Percentiles rank a stretch among this genome's conserved stretches.
Conservation (phyloP, 2,113 vertebrate species). For the Lutjanus erythropterus region DNA sequence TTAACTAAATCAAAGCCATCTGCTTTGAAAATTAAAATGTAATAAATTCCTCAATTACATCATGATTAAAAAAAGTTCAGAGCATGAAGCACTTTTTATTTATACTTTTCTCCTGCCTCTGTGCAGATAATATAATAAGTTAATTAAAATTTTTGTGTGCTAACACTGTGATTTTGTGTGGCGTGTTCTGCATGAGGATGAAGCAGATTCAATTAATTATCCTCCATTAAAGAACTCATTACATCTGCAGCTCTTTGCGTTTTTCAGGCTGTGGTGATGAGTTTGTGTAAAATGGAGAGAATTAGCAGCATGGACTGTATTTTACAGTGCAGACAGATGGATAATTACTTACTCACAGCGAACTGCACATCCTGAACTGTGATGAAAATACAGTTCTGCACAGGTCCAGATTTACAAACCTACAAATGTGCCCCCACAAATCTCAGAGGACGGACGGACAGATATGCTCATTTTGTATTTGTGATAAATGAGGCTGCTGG, state of each 20-base stretch:
- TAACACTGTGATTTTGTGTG: slow-evolving; percentile 21
- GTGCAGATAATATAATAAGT: neutral
- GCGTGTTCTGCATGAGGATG: slow-evolving; percentile 23
- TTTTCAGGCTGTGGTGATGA: slow-evolving; percentile 24
- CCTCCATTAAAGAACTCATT: slow-evolving; percentile 58
- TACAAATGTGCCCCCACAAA: too few species aligned
- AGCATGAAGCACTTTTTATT: neutral
- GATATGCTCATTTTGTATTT: too few species aligned
- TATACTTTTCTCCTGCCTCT: neutral
- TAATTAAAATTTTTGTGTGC: slow-evolving; percentile 37
- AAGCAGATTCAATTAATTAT: slow-evolving; percentile 58
- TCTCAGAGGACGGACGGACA: neutral
- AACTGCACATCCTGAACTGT: slow-evolving; percentile 4
- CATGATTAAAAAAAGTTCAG: neutral
- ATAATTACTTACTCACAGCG: slow-evolving; percentile 17
- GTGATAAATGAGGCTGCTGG: too few species aligned
- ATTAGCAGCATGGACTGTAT: slow-evolving; percentile 8
- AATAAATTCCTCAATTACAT: neutral
- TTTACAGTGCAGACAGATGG: neutral
- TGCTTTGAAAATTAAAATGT: neutral
- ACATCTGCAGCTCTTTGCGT: slow-evolving; percentile 42
- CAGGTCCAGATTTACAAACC: neutral
- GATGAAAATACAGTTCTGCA: neutral
- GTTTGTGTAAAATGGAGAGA: slow-evolving; percentile 32
- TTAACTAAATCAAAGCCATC: neutral